A percentile compares a stretch with the other conserved stretches of the same genome.
phyloP scores from a whole-genome alignment of 2,797 vertebrate species.

The Coccyzus lansbergi region DNA sequence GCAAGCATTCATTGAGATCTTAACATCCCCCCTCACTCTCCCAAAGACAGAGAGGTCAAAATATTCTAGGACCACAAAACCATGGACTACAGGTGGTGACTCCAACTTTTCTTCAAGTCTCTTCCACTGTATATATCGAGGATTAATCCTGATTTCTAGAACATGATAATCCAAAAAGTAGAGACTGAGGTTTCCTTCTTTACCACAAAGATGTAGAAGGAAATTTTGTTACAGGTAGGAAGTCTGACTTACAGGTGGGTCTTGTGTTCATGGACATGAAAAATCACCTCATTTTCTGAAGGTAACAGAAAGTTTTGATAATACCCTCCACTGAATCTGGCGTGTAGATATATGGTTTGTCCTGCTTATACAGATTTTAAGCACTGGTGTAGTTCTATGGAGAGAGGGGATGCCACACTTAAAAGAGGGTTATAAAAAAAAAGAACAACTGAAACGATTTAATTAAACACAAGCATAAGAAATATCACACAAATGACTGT shows the following conservation, averaged over 20 bases:
- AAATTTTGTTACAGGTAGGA: background rate
- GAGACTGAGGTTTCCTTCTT: background rate
- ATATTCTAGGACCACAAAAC: slow-evolving; percentile 1
- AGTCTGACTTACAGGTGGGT: background rate
- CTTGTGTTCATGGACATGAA: background rate
- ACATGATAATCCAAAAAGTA: background rate
- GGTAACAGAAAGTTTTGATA: background rate
- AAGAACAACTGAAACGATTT: background rate
- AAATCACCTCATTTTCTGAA: background rate
- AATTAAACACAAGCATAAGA: background rate
- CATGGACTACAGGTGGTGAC: background rate
- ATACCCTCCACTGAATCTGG: background rate
- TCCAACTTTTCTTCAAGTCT: background rate
- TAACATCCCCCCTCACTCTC: background rate
- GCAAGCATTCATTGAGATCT: slow-evolving; percentile 20
- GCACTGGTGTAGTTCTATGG: background rate
- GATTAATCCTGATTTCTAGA: background rate
- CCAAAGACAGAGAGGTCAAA: background rate
- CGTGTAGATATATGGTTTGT: background rate
- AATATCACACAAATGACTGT: background rate
- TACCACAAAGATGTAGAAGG: background rate
- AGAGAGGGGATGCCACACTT: background rate
- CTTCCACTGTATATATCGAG: background rate
- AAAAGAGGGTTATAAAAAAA: background rate
- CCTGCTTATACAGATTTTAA: background rate